Conservation (phyloP, 2,888 invertebrate species). For the Protodeltote pygarga region DNA sequence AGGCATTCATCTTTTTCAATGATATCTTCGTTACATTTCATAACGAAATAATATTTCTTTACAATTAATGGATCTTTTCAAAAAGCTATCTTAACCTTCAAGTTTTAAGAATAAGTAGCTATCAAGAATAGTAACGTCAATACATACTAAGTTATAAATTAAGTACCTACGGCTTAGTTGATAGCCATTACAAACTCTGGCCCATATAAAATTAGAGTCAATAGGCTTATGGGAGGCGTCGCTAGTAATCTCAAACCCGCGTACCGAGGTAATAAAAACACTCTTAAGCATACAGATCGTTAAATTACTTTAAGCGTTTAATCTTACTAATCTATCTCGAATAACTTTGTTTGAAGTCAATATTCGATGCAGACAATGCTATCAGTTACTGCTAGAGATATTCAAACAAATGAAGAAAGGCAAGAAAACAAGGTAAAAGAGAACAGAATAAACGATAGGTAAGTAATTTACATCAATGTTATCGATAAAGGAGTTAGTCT, state of each 20-base stretch:
- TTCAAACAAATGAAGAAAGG: slow-evolving; percentile 30
- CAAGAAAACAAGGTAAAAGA: slow-evolving; percentile 38
- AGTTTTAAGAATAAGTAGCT: too few relatives aligned
- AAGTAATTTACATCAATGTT: slow-evolving; percentile 45
- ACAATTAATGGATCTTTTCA: too few relatives aligned
- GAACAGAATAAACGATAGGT: slow-evolving; percentile 28
- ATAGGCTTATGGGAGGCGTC: slow-evolving; percentile 45
- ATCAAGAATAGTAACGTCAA: neutral
- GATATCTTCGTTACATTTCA: too few relatives aligned
- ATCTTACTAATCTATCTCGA: slow-evolving; percentile 42
- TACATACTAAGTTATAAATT: slow-evolving; percentile 26
- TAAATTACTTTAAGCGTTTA: slow-evolving; percentile 47
- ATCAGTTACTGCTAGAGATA: neutral
- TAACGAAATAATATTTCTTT: too few relatives aligned
- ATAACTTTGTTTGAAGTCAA: slow-evolving; percentile 35
- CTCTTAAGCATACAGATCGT: slow-evolving; percentile 46
- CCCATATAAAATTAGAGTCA: slow-evolving; percentile 47
- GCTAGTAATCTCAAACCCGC: slow-evolving; percentile 47
- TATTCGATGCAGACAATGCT: slow-evolving; percentile 14
- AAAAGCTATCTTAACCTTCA: too few relatives aligned
- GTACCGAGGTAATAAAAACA: slow-evolving; percentile 48
- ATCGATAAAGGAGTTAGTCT: slow-evolving; percentile 41
- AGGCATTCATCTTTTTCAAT: too few relatives aligned
- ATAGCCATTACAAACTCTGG: slow-evolving; percentile 49
- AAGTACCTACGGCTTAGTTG: slow-evolving; percentile 41